A percentile compares a stretch with the other conserved stretches of the same genome.
Conservation (phyloP, 2,888 invertebrate species). For the Tetragnatha montana region DNA sequence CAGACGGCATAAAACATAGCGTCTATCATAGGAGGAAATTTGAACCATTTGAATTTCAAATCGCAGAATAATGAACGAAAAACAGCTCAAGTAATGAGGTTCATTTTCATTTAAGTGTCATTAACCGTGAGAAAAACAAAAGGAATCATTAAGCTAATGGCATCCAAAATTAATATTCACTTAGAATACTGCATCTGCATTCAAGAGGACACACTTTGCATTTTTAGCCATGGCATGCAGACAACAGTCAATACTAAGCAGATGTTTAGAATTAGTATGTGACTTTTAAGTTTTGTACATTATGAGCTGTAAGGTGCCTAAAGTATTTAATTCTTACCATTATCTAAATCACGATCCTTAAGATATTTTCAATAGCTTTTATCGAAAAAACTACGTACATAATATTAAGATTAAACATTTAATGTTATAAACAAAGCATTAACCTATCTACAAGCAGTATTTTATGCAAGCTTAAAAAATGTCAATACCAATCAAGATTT, state of each 20-base stretch:
- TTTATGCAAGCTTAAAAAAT: too few relatives aligned
- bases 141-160: constrained; percentile 29
- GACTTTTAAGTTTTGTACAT: neutral
- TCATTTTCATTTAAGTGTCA: constrained; percentile 49
- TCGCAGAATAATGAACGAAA: constrained; percentile 29
- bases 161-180: constrained; percentile 35
- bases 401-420: too few relatives aligned
- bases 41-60: constrained; percentile 46
- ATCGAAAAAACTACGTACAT: too few relatives aligned
- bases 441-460: too few relatives aligned
- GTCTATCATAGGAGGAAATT: neutral
- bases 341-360: too few relatives aligned
- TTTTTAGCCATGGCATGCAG: neutral
- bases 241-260: neutral
- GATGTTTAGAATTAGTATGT: neutral
- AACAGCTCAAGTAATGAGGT: constrained; percentile 24
- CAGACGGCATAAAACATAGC: neutral
- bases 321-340: too few relatives aligned
- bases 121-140: constrained; percentile 18
- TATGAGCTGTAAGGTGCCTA: too few relatives aligned
- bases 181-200: constrained; percentile 15
- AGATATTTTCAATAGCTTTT: too few relatives aligned
- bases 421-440: too few relatives aligned
- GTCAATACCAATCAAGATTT: too few relatives aligned
- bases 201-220: neutral